Evolutionary conservation across 2,113 vertebrate genomes (phyloP).

Genomic region (Oryzias woworae): DNA sequence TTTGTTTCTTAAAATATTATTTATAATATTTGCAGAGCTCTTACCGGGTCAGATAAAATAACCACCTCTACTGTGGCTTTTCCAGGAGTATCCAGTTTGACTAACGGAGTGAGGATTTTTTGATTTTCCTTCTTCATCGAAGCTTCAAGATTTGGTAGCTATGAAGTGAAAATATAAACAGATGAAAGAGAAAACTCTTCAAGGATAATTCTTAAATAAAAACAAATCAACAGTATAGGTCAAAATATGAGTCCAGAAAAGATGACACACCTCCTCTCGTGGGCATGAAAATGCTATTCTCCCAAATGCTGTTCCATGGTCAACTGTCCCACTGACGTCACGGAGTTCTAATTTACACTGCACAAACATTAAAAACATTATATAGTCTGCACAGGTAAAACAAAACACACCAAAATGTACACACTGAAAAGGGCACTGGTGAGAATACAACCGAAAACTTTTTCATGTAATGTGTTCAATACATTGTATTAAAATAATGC

Average conservation of each 20-base stretch:
- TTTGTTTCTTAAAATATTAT: not conserved
- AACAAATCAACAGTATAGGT: too few species aligned
- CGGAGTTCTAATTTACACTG: constrained; percentile 92
- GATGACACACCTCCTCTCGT: constrained; percentile 80
- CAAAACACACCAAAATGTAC: too few species aligned
- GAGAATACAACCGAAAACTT: too few species aligned
- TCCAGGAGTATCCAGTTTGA: constrained; percentile 94
- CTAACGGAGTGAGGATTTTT: constrained; percentile 88
- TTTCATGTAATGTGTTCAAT: too few species aligned
- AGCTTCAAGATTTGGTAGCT: constrained; percentile 86
- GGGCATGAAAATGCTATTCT: constrained; percentile 95
- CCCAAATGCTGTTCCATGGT: constrained; percentile 91
- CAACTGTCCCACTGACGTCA: constrained; percentile 74
- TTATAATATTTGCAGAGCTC: constrained; percentile 54
- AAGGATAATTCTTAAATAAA: not conserved
- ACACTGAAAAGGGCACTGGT: too few species aligned
- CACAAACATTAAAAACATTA: not conserved
- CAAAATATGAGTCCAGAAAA: not conserved
- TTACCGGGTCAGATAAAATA: constrained; percentile 94
- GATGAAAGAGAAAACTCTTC: not conserved
- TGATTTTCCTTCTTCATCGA: constrained; percentile 89
- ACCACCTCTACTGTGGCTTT: constrained; percentile 97
- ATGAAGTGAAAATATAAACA: constrained; percentile 12
- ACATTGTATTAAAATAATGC: too few species aligned
- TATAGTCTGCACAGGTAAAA: not conserved